Evolutionary conservation across 2,113 vertebrate species (phyloP).

Genomic region (Octodon degus): DNA sequence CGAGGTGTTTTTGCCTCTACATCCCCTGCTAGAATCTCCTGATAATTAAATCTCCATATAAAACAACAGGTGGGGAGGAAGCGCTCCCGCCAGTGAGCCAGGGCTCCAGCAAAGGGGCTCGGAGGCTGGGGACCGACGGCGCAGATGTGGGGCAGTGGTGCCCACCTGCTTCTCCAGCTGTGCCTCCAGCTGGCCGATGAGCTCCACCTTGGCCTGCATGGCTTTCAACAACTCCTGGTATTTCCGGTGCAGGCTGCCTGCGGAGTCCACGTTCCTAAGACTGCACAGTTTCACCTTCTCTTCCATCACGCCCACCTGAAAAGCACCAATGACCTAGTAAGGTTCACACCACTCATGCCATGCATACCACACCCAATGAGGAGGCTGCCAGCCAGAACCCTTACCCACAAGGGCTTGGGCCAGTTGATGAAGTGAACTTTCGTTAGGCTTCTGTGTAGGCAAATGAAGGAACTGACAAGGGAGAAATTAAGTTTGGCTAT

Average conservation of each 20-base stretch:
- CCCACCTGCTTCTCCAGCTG: slow-evolving; percentile 96
- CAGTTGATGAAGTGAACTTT: slow-evolving; percentile 9
- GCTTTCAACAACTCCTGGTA: slow-evolving; percentile 93
- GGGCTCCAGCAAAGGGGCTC: not conserved
- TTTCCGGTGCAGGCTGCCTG: slow-evolving; percentile 89
- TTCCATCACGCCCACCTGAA: slow-evolving; percentile 96
- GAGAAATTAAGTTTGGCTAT: not conserved
- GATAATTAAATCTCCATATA: not conserved
- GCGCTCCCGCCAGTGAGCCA: not conserved
- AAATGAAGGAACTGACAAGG: not conserved
- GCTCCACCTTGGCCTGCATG: slow-evolving; percentile 92
- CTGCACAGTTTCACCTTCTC: slow-evolving; percentile 94
- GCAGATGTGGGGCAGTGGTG: not conserved
- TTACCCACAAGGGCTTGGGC: too few species aligned
- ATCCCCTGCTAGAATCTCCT: not conserved
- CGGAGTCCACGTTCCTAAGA: slow-evolving; percentile 89
- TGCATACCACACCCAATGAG: not conserved
- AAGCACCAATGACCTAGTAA: not conserved
- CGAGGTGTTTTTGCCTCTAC: not conserved
- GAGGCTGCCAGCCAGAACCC: not conserved
- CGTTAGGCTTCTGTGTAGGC: not conserved
- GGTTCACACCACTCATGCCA: not conserved
- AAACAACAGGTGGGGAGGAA: not conserved
- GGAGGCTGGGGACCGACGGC: not conserved
- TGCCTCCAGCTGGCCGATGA: slow-evolving; percentile 91